Evolutionary conservation across 2,888 invertebrate genomes (phyloP), one percentile per base, ranked within the genome.

Genomic region (Clivina fossor): DNA sequence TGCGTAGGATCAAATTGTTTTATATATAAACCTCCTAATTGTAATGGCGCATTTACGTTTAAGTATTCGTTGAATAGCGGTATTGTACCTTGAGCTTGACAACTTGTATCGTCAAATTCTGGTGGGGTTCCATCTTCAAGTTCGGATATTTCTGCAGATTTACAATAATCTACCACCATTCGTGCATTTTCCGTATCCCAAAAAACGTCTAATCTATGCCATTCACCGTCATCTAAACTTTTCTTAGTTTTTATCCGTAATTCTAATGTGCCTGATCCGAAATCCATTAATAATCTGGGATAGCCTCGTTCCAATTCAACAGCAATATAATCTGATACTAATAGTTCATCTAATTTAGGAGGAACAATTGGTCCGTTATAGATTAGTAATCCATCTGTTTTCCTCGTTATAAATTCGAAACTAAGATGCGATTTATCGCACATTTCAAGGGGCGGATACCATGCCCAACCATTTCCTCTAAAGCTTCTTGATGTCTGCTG

Each of bases 331-430:
- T 98, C 98, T 1, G 92, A 92, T 46, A 93, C 88, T 77, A 93
- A 83, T 65, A 86, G 80, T 78, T 94, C 93, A 69, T 94, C 93
- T 2, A 86, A 78, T 75, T 94, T 93, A 0, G 94, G 94, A 15
- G 93, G 91, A n/a, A 93, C 93, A 65, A 95, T 93, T 1, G 98
- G 98, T 9, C 98, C 98, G 70, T 98, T 97, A 75, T 98, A 99
- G 32, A 98, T 76, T 49, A 99, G 78, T 24, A 97, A 79, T 2
- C 96, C 97, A 71, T 96, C 93, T 0, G 90, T 83, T 71, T 90
- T 89, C 66, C 89, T 81, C 1, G 98, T 97, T 62, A 95, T 89
- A 69, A 99, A 97, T 76, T 98, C 96, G 60, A 99, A 84, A 68
- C 93, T 94, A 62, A 98, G 80, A 77, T 95, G 94, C 28, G 96